A percentile compares a stretch with the other conserved stretches of the same genome.
These are phyloP conservation scores for Bubo bubo DNA, from an alignment of 2,113 vertebrate genomes.

Conservation along the genomic window DNA sequence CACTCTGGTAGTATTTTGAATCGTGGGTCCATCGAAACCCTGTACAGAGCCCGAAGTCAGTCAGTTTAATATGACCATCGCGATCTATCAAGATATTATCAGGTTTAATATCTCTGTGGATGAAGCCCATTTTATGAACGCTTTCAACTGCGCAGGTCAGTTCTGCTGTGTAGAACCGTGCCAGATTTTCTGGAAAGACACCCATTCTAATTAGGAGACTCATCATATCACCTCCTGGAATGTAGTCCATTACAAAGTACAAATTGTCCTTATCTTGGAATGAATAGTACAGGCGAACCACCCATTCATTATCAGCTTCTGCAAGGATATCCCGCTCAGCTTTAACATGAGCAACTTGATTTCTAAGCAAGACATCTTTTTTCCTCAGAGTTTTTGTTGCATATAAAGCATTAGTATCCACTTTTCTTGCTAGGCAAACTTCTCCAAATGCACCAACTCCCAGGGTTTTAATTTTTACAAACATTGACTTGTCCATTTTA, in stretches of 20 bases:
- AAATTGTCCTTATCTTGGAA: constrained; percentile 98
- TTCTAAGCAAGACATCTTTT: constrained; percentile 95
- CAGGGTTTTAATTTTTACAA: constrained; percentile 96
- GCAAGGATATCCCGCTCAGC: constrained; percentile 97
- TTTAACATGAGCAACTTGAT: constrained; percentile 98
- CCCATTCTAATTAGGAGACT: constrained; percentile 95
- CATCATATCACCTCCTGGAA: constrained; percentile 99
- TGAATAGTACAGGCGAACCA: constrained; percentile 97
- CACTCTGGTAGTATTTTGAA: constrained; percentile 98
- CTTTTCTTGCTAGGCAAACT: constrained; percentile 94
- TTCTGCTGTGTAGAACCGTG: constrained; percentile 96
- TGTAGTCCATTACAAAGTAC: constrained; percentile 99
- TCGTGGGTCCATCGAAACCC: constrained; percentile 99
- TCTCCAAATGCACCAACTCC: constrained; percentile 97
- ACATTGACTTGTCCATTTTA: constrained; percentile 99
- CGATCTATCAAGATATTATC: constrained; percentile 98
- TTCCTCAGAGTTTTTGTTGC: constrained; percentile 99
- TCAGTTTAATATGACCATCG: constrained; percentile 97
- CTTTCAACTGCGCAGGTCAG: constrained; percentile 97
- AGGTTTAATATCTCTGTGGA: constrained; percentile 98
- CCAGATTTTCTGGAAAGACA: constrained; percentile 95
- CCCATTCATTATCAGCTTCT: constrained; percentile 98
- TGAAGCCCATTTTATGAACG: constrained; percentile 99
- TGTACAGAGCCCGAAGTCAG: constrained; percentile 96
- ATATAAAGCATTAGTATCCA: constrained; percentile 95